These are phyloP conservation scores for Archocentrus centrarchus DNA, from an alignment of 2,113 vertebrate species.

Conservation along the genomic window DNA sequence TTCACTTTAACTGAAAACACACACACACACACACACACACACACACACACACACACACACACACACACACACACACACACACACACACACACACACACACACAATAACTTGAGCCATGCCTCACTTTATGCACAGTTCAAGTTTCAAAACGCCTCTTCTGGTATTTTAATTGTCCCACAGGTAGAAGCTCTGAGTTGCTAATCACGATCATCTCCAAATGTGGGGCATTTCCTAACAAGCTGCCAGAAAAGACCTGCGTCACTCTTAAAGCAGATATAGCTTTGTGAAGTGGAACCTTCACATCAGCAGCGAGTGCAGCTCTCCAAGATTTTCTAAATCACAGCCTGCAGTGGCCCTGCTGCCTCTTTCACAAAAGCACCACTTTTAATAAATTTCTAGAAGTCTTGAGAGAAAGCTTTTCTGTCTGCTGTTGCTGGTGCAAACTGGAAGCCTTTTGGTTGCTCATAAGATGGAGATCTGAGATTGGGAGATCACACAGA, in stretches of 20 bases:
- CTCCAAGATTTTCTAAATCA: conserved; percentile 22
- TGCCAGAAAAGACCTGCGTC: conserved; percentile 32
- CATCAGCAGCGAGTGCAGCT: conserved; percentile 29
- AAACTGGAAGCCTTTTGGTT: background rate
- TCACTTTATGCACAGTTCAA: background rate
- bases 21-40: background rate
- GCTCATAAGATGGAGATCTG: conserved; percentile 2
- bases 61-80: background rate
- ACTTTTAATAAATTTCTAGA: conserved; percentile 22
- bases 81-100: background rate
- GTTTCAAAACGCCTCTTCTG: background rate
- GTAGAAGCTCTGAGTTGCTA: conserved; percentile 9
- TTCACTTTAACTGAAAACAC: background rate
- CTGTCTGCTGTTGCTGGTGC: conserved; percentile 12
- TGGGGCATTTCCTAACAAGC: conserved; percentile 42
- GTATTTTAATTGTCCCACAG: conserved; percentile 34
- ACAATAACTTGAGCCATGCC: background rate
- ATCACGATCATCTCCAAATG: conserved; percentile 19
- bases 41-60: too few relatives aligned
- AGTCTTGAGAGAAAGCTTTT: conserved; percentile 25
- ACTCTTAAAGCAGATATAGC: conserved; percentile 35
- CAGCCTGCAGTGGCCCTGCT: conserved; percentile 15
- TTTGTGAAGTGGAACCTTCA: conserved; percentile 51
- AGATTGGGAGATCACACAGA: conserved; percentile 36
- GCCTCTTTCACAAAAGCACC: conserved; percentile 16